Evolutionary conservation across 2,888 invertebrate genomes (phyloP).

Genomic region (Melikaiella ostensackeni): DNA sequence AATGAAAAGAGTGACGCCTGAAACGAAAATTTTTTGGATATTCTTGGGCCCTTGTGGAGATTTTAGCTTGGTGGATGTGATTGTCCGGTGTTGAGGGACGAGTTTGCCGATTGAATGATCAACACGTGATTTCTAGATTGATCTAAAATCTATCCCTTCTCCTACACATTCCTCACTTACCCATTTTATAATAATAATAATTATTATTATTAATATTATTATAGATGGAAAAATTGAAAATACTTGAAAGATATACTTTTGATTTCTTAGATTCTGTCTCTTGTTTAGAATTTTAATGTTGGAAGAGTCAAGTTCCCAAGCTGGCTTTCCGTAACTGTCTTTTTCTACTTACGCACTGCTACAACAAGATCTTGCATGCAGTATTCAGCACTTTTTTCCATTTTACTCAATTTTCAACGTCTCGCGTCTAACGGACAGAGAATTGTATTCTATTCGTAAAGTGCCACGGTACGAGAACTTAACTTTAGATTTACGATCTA

Average conservation of each 20-base stretch:
- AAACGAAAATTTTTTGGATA: no score
- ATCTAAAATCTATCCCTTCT: no score
- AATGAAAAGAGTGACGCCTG: no score
- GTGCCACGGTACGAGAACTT: background rate
- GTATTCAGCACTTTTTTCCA: background rate
- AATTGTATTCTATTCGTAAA: constrained; percentile 1
- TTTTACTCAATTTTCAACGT: constrained; percentile 19
- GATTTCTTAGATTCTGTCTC: background rate
- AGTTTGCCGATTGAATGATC: no score
- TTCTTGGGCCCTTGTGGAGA: no score
- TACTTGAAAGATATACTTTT: background rate
- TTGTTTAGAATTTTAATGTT: background rate
- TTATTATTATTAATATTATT: no score
- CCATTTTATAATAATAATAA: no score
- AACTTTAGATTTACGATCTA: constrained; percentile 21
- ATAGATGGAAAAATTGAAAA: background rate
- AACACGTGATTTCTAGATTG: no score
- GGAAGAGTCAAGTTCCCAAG: background rate
- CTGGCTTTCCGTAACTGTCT: background rate
- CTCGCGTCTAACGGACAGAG: background rate
- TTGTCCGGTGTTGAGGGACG: no score
- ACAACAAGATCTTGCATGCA: constrained; percentile 7
- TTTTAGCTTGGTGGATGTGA: no score
- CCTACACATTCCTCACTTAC: no score
- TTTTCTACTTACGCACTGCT: background rate